phyloP scores from a whole-genome alignment of 2,888 invertebrate genomes.

The Acleris laterana region DNA sequence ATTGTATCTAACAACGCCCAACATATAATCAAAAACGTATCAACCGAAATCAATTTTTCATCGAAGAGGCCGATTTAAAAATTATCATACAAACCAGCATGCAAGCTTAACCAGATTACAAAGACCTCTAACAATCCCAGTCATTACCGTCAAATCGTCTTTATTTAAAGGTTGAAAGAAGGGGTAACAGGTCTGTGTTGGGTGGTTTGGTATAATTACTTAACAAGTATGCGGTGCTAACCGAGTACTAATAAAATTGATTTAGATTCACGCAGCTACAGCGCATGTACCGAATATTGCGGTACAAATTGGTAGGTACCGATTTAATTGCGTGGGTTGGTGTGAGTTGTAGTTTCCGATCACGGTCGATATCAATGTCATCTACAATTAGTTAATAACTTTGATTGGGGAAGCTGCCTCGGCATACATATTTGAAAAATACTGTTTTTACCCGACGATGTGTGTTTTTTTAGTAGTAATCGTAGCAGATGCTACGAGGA shows the following conservation, averaged over 20 bases:
- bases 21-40: conserved; percentile 80
- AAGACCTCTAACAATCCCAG: conserved; percentile 42
- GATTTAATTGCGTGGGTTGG: conserved; percentile 20
- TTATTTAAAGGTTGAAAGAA: conserved; percentile 35
- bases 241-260: conserved; percentile 72
- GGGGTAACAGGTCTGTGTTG: conserved; percentile 41
- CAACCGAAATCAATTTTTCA: conserved; percentile 82
- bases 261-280: conserved; percentile 70
- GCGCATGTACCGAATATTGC: conserved; percentile 37
- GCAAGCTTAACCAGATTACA: conserved; percentile 49
- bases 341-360: conserved; percentile 9
- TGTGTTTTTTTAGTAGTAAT: no score
- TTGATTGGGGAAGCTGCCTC: no score
- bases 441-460: no score
- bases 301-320: conserved; percentile 28
- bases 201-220: conserved; percentile 61
- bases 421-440: no score
- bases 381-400: not conserved
- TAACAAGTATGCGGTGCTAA: conserved; percentile 66
- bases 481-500: no score
- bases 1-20: conserved; percentile 76
- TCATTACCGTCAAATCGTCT: conserved; percentile 25
- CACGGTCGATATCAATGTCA: conserved; percentile 1
- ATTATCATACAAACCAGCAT: conserved; percentile 75
- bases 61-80: conserved; percentile 72